Conservation (phyloP, 2,888 invertebrate species). For the Drosophila cognata region DNA sequence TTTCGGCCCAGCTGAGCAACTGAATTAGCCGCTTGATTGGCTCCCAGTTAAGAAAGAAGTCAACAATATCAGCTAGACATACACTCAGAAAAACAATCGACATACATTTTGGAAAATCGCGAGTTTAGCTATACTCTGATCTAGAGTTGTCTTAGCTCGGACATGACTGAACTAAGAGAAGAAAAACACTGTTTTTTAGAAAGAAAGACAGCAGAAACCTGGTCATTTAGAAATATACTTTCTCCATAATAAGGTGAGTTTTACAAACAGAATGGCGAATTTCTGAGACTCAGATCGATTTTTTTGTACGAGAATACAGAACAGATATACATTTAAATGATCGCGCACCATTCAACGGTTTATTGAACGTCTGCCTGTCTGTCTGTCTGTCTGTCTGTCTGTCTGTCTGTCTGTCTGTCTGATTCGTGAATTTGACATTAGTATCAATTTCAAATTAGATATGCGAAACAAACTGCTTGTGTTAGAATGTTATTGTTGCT, state of each 20-base stretch:
- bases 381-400: not conserved
- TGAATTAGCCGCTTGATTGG: not conserved
- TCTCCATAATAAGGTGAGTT: not conserved
- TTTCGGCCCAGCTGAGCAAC: not conserved
- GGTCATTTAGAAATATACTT: not conserved
- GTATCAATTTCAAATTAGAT: conserved; percentile 24
- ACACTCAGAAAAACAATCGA: not conserved
- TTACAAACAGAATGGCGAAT: not conserved
- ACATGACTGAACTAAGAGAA: not conserved
- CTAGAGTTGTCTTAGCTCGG: not conserved
- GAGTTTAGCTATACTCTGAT: not conserved
- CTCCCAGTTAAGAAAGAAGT: not conserved
- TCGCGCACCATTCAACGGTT: conserved; percentile 10
- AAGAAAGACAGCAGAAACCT: not conserved
- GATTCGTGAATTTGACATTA: conserved; percentile 59
- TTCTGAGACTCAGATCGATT: not conserved
- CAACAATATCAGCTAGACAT: not conserved
- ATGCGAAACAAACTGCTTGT: conserved; percentile 6
- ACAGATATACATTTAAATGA: not conserved
- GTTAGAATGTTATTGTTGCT: not conserved
- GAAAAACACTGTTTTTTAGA: not conserved
- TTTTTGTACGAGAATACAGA: no score
- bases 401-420: not conserved
- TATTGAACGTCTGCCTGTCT: not conserved
- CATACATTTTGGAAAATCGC: not conserved